phyloP scores from a whole-genome alignment of 1,140 invertebrate genomes.

The Macrobrachium nipponense region DNA sequence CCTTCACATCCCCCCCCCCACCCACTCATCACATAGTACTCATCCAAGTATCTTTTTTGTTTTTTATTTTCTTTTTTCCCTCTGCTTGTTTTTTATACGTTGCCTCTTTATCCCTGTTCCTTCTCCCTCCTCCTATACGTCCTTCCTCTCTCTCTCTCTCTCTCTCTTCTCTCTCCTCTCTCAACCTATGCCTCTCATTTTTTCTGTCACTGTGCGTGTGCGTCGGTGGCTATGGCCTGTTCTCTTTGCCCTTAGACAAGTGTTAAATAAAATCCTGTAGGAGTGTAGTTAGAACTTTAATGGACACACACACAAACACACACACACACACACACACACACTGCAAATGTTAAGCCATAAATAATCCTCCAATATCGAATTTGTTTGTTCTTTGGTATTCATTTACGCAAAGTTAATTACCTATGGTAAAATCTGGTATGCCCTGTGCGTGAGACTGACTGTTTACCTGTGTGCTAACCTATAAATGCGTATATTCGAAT shows the following conservation, averaged over 20 bases:
- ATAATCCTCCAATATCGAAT: background rate
- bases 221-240: background rate
- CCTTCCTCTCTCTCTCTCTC: background rate
- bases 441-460: conserved; percentile 25
- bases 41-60: background rate
- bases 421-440: conserved; percentile 19
- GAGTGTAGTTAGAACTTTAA: too few species aligned
- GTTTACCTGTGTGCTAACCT: too few species aligned
- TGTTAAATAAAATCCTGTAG: too few species aligned
- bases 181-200: background rate
- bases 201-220: background rate
- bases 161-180: background rate
- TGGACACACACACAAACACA: too few species aligned
- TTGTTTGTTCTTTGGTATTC: conserved; percentile 7
- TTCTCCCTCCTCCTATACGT: background rate
- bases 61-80: background rate
- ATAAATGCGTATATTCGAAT: too few species aligned
- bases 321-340: background rate
- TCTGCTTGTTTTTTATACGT: conserved; percentile 8
- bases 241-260: background rate
- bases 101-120: background rate
- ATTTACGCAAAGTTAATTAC: conserved; percentile 1
- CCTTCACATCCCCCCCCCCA: background rate
- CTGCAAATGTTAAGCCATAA: background rate
- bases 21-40: background rate